Percentiles rank a stretch among this genome's conserved stretches.
Evolutionary conservation across 2,797 vertebrate species (phyloP).

Genomic region (Corythornis leucogaster): DNA sequence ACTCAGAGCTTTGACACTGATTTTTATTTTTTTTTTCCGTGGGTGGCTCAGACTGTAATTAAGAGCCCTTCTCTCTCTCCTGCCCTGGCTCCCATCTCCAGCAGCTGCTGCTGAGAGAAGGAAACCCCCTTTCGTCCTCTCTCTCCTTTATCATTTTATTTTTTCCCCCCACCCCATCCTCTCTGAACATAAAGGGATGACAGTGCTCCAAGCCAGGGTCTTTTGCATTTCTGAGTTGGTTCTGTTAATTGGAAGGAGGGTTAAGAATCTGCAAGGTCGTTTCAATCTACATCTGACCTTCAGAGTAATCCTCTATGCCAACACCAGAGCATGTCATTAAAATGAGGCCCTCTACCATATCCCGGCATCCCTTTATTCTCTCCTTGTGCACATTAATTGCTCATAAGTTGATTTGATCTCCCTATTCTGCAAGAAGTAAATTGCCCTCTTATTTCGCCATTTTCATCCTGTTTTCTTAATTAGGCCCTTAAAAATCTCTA

Average conservation of each 20-base stretch:
- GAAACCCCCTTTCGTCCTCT: slow-evolving; percentile 57
- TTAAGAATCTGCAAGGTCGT: slow-evolving; percentile 83
- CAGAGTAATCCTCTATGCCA: slow-evolving; percentile 80
- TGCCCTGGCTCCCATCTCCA: neutral
- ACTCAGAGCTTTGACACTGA: neutral
- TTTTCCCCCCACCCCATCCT: neutral
- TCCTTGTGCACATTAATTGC: slow-evolving; percentile 81
- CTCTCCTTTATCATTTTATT: neutral
- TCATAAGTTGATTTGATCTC: slow-evolving; percentile 84
- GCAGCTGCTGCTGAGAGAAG: slow-evolving; percentile 5
- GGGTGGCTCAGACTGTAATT: slow-evolving; percentile 33
- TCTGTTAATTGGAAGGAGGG: slow-evolving; percentile 78
- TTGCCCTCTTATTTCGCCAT: slow-evolving; percentile 85
- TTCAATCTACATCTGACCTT: slow-evolving; percentile 80
- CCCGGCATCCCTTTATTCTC: slow-evolving; percentile 76
- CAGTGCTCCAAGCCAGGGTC: slow-evolving; percentile 38
- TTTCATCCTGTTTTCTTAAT: slow-evolving; percentile 83
- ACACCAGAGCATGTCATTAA: slow-evolving; percentile 73
- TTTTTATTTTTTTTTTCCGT: neutral
- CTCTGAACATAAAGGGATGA: slow-evolving; percentile 36
- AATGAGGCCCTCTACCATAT: slow-evolving; percentile 64
- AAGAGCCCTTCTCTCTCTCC: slow-evolving; percentile 43
- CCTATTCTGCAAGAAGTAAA: slow-evolving; percentile 79
- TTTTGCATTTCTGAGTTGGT: slow-evolving; percentile 77
- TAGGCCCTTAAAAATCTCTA: slow-evolving; percentile 78